A percentile compares a stretch with the other conserved stretches of the same genome.
Evolutionary conservation across 2,888 invertebrate species (phyloP).

Genomic region (Amphimallon solstitiale): DNA sequence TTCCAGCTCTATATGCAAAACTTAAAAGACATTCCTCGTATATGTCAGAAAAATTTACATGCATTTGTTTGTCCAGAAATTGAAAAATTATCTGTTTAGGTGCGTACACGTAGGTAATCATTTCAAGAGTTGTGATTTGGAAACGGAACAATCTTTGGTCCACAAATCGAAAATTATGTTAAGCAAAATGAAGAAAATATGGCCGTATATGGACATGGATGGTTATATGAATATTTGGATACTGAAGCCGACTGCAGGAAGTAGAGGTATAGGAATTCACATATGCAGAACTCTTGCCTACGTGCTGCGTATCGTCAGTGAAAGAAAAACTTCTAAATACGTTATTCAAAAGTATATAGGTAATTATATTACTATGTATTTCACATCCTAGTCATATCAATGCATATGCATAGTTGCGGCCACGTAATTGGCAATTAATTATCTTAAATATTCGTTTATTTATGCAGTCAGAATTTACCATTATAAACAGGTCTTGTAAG

Average conservation of each 20-base stretch:
- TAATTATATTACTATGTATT: constrained; percentile 55
- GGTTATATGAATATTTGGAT: constrained; percentile 90
- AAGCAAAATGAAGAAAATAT: constrained; percentile 68
- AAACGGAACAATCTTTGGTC: constrained; percentile 53
- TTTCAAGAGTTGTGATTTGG: constrained; percentile 57
- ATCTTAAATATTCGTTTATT: no score
- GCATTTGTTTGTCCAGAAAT: no score
- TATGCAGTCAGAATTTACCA: no score
- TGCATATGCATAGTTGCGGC: no score
- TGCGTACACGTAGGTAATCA: constrained; percentile 69
- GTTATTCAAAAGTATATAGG: constrained; percentile 93
- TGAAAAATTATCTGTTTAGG: no score
- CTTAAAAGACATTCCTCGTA: no score
- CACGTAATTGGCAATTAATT: no score
- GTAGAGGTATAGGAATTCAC: constrained; percentile 84
- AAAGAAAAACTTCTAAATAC: constrained; percentile 70
- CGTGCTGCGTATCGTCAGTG: constrained; percentile 72
- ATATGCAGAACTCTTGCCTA: constrained; percentile 80
- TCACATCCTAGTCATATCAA: no score
- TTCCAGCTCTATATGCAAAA: no score
- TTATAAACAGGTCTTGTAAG: no score
- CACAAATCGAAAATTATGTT: constrained; percentile 68
- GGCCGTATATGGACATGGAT: constrained; percentile 76
- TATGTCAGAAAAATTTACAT: no score
- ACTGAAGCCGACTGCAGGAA: constrained; percentile 85